Evolutionary conservation across 2,888 invertebrate species (phyloP).

Genomic region (Apamea epomidion): DNA sequence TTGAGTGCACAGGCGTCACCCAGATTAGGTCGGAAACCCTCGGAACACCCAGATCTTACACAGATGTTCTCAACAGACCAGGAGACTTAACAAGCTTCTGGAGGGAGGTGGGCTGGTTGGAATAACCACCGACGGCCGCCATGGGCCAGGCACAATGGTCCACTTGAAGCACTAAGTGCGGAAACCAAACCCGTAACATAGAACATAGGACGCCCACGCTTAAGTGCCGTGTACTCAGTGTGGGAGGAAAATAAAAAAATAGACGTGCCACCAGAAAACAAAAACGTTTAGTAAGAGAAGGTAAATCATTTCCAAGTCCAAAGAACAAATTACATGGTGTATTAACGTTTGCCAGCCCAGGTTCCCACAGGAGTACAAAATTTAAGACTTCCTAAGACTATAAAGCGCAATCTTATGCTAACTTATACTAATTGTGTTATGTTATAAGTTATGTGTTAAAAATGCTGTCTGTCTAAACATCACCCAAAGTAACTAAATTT

Average conservation of each 20-base stretch:
- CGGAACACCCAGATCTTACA: no score
- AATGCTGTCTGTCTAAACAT: neutral
- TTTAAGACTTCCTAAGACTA: neutral
- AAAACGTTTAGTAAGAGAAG: neutral
- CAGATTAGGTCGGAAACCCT: no score
- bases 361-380: neutral
- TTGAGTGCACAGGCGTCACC: no score
- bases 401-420: neutral
- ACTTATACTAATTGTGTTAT: neutral
- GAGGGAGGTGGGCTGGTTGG: no score
- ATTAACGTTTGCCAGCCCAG: neutral
- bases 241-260: neutral
- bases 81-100: no score
- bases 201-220: no score
- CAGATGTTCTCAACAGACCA: no score
- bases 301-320: neutral
- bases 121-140: no score
- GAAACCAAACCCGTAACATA: no score
- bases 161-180: no score
- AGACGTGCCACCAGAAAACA: neutral
- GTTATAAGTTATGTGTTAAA: neutral
- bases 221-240: neutral
- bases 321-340: neutral
- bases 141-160: no score
- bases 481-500: neutral